phyloP scores from a whole-genome alignment of 2,113 vertebrate genomes.

The Psilopsiagon aurifrons region DNA sequence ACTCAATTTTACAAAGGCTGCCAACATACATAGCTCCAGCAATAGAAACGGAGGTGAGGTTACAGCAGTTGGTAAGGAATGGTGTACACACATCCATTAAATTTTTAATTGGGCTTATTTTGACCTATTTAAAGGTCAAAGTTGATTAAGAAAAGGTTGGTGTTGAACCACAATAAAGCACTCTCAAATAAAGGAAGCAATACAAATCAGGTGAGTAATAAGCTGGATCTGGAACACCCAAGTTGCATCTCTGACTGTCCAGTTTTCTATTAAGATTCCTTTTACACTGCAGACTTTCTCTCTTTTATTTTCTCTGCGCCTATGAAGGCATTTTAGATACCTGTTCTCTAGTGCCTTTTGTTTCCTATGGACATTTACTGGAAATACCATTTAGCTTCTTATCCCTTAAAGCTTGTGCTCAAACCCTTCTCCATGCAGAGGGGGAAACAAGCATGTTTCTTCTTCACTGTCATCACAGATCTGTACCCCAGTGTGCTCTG shows the following conservation, averaged over 20 bases:
- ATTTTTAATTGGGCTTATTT: background rate
- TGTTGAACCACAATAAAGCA: background rate
- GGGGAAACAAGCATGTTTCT: background rate
- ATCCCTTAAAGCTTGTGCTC: background rate
- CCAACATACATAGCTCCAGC: background rate
- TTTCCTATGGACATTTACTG: background rate
- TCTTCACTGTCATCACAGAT: background rate
- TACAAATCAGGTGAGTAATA: background rate
- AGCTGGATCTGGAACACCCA: background rate
- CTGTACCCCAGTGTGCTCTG: fast-evolving
- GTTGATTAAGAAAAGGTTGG: background rate
- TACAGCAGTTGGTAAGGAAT: background rate
- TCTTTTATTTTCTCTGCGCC: background rate
- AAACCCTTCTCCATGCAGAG: background rate
- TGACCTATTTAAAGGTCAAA: background rate
- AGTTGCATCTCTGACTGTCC: background rate
- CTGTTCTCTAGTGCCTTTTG: background rate
- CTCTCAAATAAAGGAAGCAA: background rate
- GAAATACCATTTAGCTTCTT: background rate
- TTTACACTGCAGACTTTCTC: background rate
- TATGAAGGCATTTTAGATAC: background rate
- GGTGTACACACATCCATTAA: background rate
- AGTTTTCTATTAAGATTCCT: background rate
- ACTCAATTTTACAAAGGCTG: background rate
- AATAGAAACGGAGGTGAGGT: background rate